Base-by-base conservation (phyloP, 2,888 invertebrate species). In the Aspidapion aeneum region DNA sequence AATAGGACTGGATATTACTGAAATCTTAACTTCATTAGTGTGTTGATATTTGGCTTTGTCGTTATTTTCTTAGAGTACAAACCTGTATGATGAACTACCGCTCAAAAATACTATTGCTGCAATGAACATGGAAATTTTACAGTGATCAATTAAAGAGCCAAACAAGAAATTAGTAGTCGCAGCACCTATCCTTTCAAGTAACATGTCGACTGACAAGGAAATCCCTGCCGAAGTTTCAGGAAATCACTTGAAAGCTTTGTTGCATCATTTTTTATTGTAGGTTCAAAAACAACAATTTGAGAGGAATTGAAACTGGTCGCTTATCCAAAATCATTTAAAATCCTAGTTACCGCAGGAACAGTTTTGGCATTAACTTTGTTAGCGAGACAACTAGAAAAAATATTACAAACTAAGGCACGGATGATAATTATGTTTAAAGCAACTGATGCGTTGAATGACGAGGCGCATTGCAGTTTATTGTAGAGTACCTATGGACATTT, bases 371-470 rank as follows among this genome's bases (percentile, higher is more conserved):
- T 68, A 1, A 78, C 69, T 61, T 70, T 73, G 18, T 74, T 73
- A 3, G 77, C 87, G 0, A 88, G 79, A 74, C 85, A 85, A 12
- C 89, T 87, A 18, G 88, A 87, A 20, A 86, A 71, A 35, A 88
- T 73, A 75, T 89, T 90, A 73, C 87, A 86, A 0, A 87, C 72
- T 20, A 88, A 82, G 72, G 89, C 89, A 2, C 85, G 90, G 70
- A 90, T 87, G 66, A 85, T 82, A 66, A 90, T 82, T 57, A 90
- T 86, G 57, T 86, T 86, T 70, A n/a, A n/a, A n/a, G n/a, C n/a
- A n/a, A n/a, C n/a, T n/a, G n/a, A n/a, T n/a, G n/a, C n/a, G n/a
- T n/a, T n/a, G 66, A 89, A 83, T 0, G 81, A 79, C 35, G 83
- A 81, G 21, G 80, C 78, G n/a, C n/a, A n/a, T n/a, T n/a, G n/a